A percentile compares a stretch with the other conserved stretches of the same genome.
These are phyloP conservation scores for Rhynchomys soricoides DNA, from an alignment of 2,113 vertebrate species.

Conservation along the genomic window DNA sequence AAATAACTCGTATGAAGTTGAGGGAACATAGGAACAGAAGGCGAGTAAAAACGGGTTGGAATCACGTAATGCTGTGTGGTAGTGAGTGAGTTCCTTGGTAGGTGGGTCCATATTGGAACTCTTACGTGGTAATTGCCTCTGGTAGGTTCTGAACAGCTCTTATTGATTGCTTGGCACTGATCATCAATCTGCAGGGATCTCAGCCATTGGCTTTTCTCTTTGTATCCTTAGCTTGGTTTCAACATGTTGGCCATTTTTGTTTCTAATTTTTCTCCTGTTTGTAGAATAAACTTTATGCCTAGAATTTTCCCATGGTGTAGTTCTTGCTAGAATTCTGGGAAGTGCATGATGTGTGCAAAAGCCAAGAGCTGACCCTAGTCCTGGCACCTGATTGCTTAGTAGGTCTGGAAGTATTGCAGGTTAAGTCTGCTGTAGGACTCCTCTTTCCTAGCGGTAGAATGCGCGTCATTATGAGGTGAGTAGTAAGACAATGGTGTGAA, in stretches of 20 bases:
- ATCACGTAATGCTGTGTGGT: neutral
- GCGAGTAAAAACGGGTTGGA: too few relatives aligned
- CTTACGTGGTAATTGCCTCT: neutral
- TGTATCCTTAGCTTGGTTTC: neutral
- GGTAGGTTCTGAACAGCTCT: neutral
- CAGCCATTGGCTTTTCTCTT: neutral
- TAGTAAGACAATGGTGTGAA: neutral
- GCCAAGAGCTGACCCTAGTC: fast-evolving
- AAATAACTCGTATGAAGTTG: neutral
- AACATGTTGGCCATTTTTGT: neutral
- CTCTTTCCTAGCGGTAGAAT: neutral
- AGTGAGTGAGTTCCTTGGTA: neutral
- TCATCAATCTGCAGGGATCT: neutral
- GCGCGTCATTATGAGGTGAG: neutral
- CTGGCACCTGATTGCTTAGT: neutral
- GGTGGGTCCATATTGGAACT: too few relatives aligned
- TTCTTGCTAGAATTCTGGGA: neutral
- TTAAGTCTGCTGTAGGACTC: neutral
- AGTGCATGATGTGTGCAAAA: neutral
- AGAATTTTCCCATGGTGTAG: neutral
- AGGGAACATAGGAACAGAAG: neutral
- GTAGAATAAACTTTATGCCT: neutral
- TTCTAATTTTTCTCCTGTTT: neutral
- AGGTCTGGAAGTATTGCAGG: neutral
- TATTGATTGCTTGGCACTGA: neutral